Percentiles rank a stretch among this genome's conserved stretches.
phyloP scores from a whole-genome alignment of 2,888 invertebrate genomes.

The Macrophya annulata region DNA sequence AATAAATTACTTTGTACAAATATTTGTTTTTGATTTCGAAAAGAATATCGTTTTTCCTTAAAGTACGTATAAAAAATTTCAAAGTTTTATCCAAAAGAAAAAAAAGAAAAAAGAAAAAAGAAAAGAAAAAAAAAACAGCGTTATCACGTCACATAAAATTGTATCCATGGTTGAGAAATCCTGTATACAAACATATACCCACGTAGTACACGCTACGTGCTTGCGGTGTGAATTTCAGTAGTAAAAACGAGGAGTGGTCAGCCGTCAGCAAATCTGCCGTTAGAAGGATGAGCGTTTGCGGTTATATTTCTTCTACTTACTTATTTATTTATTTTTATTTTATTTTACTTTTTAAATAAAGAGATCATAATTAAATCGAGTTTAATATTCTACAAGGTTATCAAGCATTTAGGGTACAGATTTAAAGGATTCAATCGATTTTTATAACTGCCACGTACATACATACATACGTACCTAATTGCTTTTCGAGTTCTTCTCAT shows the following conservation, averaged over 20 bases:
- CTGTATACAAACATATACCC: not conserved
- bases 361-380: constrained; percentile 13
- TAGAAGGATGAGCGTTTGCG: constrained; percentile 8
- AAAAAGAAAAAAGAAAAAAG: too few species aligned
- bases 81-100: not conserved
- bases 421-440: not conserved
- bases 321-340: not conserved
- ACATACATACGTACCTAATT: not conserved
- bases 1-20: not conserved
- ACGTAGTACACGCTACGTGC: constrained; percentile 31
- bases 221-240: constrained; percentile 43
- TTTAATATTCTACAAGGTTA: not conserved
- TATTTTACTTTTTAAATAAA: not conserved
- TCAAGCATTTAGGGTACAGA: not conserved
- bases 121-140: too few species aligned
- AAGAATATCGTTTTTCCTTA: not conserved
- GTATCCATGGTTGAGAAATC: not conserved
- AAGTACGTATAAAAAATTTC: not conserved
- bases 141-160: not conserved
- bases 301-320: not conserved
- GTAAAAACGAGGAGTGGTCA: constrained; percentile 26
- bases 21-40: too few species aligned
- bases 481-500: not conserved
- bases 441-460: not conserved
- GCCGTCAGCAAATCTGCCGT: constrained; percentile 29